Evolutionary conservation across 2,888 invertebrate genomes (phyloP), one percentile per base, ranked within the genome.

Genomic region (Scaptomyza reducta): DNA sequence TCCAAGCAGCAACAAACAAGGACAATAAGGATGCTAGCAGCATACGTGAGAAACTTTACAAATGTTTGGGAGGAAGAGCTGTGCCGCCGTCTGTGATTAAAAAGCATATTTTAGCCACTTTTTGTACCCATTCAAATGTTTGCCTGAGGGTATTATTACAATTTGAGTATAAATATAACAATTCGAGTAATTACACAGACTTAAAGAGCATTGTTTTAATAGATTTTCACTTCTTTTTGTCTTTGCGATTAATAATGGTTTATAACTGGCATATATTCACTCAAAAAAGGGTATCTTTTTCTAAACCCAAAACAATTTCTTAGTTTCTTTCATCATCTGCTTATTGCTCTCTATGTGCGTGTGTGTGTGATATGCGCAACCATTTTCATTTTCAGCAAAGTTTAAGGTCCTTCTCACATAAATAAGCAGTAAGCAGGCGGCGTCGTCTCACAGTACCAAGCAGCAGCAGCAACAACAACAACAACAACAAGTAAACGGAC

Each of bases 341-440:
- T 58, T 40, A 29, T 51, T 27, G 33, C 33, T 22, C 9, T 33
- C 0, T 33, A 9, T 47, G 13, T 55, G 44, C 60, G 45, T 38
- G 10, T 63, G 45, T 38, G n/a, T 35, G 33, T 58, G 57, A 5
- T 62, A 46, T 63, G 56, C 76, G 63, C 62, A 72, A 70, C 81
- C 81, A 84, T 84, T 87, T 86, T 81, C 79, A 81, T 87, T 79
- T 74, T 69, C 79, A 73, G 73, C 78, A 85, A 86, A 85, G 88
- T 88, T 85, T 86, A 85, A 85, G 88, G 85, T 85, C 79, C 88
- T 88, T 82, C 88, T 88, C 88, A 85, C 83, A 84, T 88, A 88
- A 84, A 84, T 88, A 83, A 84, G 87, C 73, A 83, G 80, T 83
- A 79, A 75, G 67, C 75, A 75, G 79, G 80, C 77, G 79, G 87